Evolutionary conservation across 2,888 invertebrate genomes (phyloP).

Genomic region (Gandaritis pyraliata): DNA sequence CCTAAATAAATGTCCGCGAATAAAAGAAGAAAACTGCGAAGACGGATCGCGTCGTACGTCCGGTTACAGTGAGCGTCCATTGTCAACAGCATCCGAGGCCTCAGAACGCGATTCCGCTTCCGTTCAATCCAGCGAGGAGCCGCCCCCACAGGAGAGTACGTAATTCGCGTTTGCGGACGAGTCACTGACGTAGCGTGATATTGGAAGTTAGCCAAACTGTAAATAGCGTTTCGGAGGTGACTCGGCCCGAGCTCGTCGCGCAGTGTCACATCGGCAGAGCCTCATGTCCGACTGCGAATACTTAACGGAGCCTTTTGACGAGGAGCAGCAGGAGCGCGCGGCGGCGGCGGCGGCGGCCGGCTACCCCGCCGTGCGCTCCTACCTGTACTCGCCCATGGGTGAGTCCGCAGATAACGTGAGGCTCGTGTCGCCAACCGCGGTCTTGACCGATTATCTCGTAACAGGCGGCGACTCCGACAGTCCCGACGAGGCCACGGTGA

Average conservation of each 20-base stretch:
- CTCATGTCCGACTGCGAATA: constrained; percentile 83
- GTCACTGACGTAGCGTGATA: constrained; percentile 76
- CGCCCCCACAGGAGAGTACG: constrained; percentile 80
- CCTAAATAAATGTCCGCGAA: constrained; percentile 53
- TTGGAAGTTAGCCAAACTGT: constrained; percentile 81
- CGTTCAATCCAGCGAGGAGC: constrained; percentile 81
- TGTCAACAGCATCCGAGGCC: constrained; percentile 78
- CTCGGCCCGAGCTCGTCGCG: constrained; percentile 78
- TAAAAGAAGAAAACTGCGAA: constrained; percentile 59
- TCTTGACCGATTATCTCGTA: constrained; percentile 67
- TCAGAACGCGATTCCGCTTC: constrained; percentile 80
- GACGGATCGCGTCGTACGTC: constrained; percentile 66
- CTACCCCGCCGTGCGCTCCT: constrained; percentile 82
- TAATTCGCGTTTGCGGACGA: constrained; percentile 73
- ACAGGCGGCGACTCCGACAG: constrained; percentile 86
- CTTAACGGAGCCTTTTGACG: constrained; percentile 78
- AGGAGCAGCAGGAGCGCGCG: constrained; percentile 75
- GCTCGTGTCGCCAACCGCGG: constrained; percentile 53
- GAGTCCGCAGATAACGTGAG: constrained; percentile 67
- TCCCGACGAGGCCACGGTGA: constrained; percentile 86
- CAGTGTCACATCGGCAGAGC: constrained; percentile 79
- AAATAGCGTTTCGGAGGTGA: constrained; percentile 80
- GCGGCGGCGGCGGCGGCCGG: constrained; percentile 69
- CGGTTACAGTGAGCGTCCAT: constrained; percentile 74
- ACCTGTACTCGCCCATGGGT: constrained; percentile 83